Percentiles rank a stretch among this genome's conserved stretches.
phyloP scores from a whole-genome alignment of 2,888 invertebrate genomes.

The Piscicola geometra region DNA sequence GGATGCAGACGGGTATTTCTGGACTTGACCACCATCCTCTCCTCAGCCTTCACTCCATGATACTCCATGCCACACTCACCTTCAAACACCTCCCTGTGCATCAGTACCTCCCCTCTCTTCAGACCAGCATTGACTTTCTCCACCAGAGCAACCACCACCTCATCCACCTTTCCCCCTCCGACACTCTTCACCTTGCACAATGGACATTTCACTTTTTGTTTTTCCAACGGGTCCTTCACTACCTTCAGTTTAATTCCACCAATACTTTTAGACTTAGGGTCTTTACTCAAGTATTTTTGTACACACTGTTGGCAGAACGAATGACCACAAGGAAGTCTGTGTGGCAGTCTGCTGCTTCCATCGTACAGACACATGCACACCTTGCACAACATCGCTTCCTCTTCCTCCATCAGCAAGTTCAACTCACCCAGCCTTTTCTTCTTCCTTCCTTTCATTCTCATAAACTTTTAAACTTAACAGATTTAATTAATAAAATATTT shows the following conservation, averaged over 20 bases:
- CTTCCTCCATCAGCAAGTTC: neutral
- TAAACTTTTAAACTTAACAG: neutral
- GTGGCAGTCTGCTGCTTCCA: neutral
- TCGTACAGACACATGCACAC: slow-evolving; percentile 20
- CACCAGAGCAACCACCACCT: neutral
- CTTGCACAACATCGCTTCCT: slow-evolving; percentile 27
- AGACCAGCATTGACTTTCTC: neutral
- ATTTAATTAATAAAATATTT: neutral
- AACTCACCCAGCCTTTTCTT: neutral
- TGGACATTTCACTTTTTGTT: slow-evolving; percentile 13
- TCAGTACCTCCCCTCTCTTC: neutral
- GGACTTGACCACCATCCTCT: slow-evolving; percentile 21
- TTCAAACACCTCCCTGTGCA: neutral
- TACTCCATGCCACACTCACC: slow-evolving; percentile 1
- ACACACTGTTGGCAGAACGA: slow-evolving; percentile 12
- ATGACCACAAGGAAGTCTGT: slow-evolving; percentile 17
- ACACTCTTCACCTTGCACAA: neutral
- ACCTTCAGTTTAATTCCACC: neutral
- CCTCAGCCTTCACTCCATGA: slow-evolving; percentile 10
- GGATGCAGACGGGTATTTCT: slow-evolving; percentile 17
- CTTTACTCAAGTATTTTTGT: slow-evolving; percentile 14
- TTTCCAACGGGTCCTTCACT: neutral
- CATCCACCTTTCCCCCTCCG: neutral
- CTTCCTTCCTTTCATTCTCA: neutral
- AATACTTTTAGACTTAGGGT: neutral